A percentile compares a stretch with the other conserved stretches of the same genome.
These are phyloP conservation scores for Nettapus auritus DNA, from an alignment of 2,113 vertebrate genomes.

Conservation along the genomic window DNA sequence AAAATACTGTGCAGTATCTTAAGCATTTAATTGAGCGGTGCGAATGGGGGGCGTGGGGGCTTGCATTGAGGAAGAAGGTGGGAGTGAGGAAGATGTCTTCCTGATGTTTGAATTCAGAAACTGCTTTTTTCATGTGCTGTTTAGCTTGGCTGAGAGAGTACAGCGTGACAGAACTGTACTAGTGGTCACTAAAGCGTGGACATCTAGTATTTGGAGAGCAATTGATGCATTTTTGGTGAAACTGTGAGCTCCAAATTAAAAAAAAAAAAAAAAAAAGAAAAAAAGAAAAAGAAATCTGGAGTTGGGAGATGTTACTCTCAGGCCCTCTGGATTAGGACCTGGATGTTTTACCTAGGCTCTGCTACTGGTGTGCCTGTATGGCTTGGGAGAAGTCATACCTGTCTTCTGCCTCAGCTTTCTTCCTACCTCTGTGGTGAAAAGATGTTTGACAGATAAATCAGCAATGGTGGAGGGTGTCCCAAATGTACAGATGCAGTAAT, in stretches of 20 bases:
- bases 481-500: not conserved
- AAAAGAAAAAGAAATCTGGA: not conserved
- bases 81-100: not conserved
- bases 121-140: not conserved
- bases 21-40: not conserved
- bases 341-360: not conserved
- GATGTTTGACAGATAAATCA: not conserved
- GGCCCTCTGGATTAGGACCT: no score
- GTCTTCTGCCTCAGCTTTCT: not conserved
- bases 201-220: not conserved
- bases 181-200: not conserved
- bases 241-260: not conserved
- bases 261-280: not conserved
- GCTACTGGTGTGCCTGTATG: not conserved
- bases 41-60: not conserved
- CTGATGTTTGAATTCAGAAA: not conserved
- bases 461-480: no score
- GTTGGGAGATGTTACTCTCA: not conserved
- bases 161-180: not conserved
- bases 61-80: fast-evolving
- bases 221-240: not conserved
- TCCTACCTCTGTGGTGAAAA: not conserved
- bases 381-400: not conserved
- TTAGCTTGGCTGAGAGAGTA: not conserved
- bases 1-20: not conserved